Evolutionary conservation across 2,888 invertebrate genomes (phyloP), one percentile per base, ranked within the genome.

Genomic region (Strigamia transsilvanica): DNA sequence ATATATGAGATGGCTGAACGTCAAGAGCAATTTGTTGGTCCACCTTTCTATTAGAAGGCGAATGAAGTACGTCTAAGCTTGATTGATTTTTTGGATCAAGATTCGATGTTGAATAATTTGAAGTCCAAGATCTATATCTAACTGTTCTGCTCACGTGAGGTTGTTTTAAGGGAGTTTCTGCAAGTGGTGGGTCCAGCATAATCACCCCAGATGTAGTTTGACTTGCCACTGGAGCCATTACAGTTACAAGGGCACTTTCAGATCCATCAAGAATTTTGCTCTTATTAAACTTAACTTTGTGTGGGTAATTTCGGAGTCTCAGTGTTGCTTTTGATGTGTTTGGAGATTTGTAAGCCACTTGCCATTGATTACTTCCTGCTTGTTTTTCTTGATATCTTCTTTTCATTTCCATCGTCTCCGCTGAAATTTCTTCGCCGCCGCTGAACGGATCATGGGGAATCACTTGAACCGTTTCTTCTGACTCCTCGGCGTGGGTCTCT

Each of bases 401-500:
- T 66, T 66, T 7, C 61, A 4, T 9, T 21, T 66, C 61, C 23
- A 66, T 18, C 5, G 18, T 66, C 18, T 66, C 61, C 2, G 61
- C 61, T 66, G 61, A 66, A 66, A 21, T 66, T 21, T 66, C 61
- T 66, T 66, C 61, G 18, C 61, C 61, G 12, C 61, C 61, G 61
- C 61, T 66, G 21, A 66, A 66, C 23, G 61, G 61, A 66, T 66
- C 61, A 23, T 66, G 61, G 21, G 61, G 61, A 21, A 66, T 21
- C 12, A 66, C 61, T 21, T 66, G 61, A 66, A 66, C 61, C 21
- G 23, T 66, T 66, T 66, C 61, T 66, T 66, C 61, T 12, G 61
- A 66, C 12, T 66, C 61, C 61, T 66, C 61, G 7, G 21, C 21
- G 12, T 23, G 61, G 23, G 12, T 66, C 12, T 66, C 21, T 66